Evolutionary conservation across 2,888 invertebrate species (phyloP), one percentile per base, ranked within the genome.

Genomic region (Iselma pallidipennis): DNA sequence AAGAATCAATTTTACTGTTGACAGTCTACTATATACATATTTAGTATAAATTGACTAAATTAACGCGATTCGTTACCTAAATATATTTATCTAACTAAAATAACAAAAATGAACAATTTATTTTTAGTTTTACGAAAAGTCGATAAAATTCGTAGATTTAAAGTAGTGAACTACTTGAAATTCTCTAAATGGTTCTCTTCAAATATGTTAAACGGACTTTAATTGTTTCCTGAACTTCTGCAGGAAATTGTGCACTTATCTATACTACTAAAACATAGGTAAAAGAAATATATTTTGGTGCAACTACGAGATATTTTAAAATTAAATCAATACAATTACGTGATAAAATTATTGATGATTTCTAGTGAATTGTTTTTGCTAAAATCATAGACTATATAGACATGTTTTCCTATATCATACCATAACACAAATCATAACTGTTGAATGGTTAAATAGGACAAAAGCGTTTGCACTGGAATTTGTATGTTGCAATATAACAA

Each of bases 111-210:
- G 4, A 33, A 42, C n/a, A n/a, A n/a, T n/a, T n/a, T n/a, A n/a
- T n/a, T 37, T 16, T 16, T 16, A 7, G 16, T 9, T 1, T n/a
- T n/a, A n/a, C 1, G 2, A n/a, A 45, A 23, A 45, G 23, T 45
- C 23, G 12, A 4, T 23, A 23, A 45, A 45, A 45, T 45, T n/a
- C 12, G 12, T 45, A n/a, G 1, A n/a, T 23, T 45, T 45, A 23
- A 9, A 12, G 21, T 59, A 70, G 66, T 66, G 62, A 65, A 67
- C 68, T 70, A 66, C 66, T 70, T 68, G 66, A 67, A 67, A 67
- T 67, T 67, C 64, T 66, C 65, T 62, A 63, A 62, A 66, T n/a
- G n/a, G 67, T 62, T 53, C 63, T 60, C 57, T 59, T 55, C 54
- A 53, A 60, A 63, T 63, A 60, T 57, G 63, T 57, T 57, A 50